These are phyloP conservation scores for Pectinophora gossypiella DNA, from an alignment of 1,140 invertebrate genomes.

Conservation along the genomic window DNA sequence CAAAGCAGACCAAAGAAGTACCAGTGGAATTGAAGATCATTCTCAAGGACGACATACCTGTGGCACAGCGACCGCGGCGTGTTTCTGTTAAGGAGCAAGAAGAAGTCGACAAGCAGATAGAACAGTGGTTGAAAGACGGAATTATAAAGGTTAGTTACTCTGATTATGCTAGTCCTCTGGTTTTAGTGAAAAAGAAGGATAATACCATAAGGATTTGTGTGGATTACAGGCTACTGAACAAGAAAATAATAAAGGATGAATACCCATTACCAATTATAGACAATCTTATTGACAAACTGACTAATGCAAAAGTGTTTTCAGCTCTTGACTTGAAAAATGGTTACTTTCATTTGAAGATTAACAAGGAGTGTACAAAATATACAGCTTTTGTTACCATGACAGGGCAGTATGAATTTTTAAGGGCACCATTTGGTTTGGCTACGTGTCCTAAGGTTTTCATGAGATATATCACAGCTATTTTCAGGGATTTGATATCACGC, in stretches of 20 bases:
- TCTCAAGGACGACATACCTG: constrained; percentile 20
- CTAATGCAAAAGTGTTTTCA: background rate
- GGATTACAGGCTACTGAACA: constrained; percentile 18
- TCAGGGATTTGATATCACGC: background rate
- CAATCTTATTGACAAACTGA: background rate
- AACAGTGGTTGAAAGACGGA: constrained; percentile 19
- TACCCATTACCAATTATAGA: constrained; percentile 6
- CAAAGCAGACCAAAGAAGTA: constrained; percentile 6
- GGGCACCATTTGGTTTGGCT: constrained; percentile 4
- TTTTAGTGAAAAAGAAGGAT: constrained; percentile 20
- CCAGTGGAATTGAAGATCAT: constrained; percentile 18
- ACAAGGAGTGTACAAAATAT: constrained; percentile 2
- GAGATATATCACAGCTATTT: constrained; percentile 3
- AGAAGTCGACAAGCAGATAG: constrained; percentile 16
- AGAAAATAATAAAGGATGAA: constrained; percentile 5
- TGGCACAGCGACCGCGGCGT: constrained; percentile 18
- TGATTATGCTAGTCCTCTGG: constrained; percentile 21
- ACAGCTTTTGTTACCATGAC: constrained; percentile 3
- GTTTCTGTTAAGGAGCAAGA: constrained; percentile 12
- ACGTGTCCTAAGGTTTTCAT: constrained; percentile 4
- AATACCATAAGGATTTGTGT: constrained; percentile 8
- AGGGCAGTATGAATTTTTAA: constrained; percentile 2
- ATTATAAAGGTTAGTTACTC: constrained; percentile 11
- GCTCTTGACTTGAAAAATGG: constrained; percentile 1
- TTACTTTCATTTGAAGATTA: background rate